These are phyloP conservation scores for Sebastes kiyomatsui DNA, from an alignment of 2,797 vertebrate species.

Conservation along the genomic window DNA sequence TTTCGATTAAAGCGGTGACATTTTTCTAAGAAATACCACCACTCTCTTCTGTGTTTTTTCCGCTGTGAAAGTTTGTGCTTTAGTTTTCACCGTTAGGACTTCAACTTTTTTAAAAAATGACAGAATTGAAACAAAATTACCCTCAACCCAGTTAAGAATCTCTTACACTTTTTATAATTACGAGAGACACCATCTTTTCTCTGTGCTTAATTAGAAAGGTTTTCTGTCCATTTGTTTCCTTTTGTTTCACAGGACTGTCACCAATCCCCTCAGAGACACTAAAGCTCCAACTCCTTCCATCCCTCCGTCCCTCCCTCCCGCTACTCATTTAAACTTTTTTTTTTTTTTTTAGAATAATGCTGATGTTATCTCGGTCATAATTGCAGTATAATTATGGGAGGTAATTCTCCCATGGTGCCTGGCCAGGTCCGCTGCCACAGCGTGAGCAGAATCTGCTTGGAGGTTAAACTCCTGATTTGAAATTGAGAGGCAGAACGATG, in stretches of 20 bases:
- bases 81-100: neutral
- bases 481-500: conserved; percentile 70
- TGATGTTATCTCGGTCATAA: conserved; percentile 78
- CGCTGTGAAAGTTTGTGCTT: conserved; percentile 45
- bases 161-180: conserved; percentile 81
- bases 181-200: conserved; percentile 68
- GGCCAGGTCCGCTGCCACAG: conserved; percentile 59
- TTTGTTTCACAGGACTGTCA: conserved; percentile 81
- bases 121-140: conserved; percentile 51
- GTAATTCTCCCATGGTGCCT: conserved; percentile 77
- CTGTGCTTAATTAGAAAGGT: conserved; percentile 79
- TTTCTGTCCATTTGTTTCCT: conserved; percentile 71
- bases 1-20: neutral
- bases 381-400: conserved; percentile 80
- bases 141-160: conserved; percentile 72
- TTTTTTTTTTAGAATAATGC: conserved; percentile 70
- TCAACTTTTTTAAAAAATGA: conserved; percentile 53
- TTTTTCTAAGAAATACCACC: conserved; percentile 3
- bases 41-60: neutral
- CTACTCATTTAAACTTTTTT: conserved; percentile 74
- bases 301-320: conserved; percentile 51
- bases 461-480: conserved; percentile 74
- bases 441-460: conserved; percentile 71
- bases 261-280: conserved; percentile 78
- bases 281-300: conserved; percentile 60